A percentile compares a stretch with the other conserved stretches of the same genome.
phyloP scores from a whole-genome alignment of 2,113 vertebrate species.

The Gadus chalcogrammus region DNA sequence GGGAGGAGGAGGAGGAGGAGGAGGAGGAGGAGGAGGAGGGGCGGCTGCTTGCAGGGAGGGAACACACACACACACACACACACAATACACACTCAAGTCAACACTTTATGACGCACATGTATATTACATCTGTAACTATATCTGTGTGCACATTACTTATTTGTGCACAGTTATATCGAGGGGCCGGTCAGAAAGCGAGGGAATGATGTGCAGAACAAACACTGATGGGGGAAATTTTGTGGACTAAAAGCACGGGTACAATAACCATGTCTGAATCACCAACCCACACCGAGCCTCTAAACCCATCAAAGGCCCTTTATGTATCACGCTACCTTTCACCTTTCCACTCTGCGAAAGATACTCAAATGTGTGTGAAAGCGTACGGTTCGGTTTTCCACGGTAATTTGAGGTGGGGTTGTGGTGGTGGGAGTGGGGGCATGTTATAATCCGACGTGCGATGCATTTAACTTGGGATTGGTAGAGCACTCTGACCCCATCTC shows the following conservation, averaged over 20 bases:
- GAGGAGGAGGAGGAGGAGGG: conserved; percentile 12
- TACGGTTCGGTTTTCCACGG: conserved; percentile 48
- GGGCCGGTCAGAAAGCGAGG: no score
- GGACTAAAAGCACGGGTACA: no score
- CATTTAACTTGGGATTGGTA: conserved; percentile 63
- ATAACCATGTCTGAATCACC: neutral
- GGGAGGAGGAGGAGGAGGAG: conserved; percentile 1
- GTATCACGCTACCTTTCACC: no score
- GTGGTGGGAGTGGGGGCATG: neutral
- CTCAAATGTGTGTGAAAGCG: conserved; percentile 50
- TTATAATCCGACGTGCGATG: conserved; percentile 65
- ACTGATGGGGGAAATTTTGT: no score
- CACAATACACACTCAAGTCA: no score
- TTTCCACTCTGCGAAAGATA: conserved; percentile 8
- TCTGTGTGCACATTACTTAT: no score
- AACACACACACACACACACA: conserved; percentile 1
- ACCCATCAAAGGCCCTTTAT: no score
- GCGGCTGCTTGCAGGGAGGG: neutral
- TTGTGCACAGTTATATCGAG: no score
- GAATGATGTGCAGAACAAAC: no score
- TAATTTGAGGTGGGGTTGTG: conserved; percentile 13
- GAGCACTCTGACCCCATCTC: conserved; percentile 27
- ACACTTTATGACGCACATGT: no score
- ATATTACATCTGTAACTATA: no score
- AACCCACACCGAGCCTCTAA: neutral